phyloP scores from a whole-genome alignment of 2,113 vertebrate species.

The Ifrita kowaldi region DNA sequence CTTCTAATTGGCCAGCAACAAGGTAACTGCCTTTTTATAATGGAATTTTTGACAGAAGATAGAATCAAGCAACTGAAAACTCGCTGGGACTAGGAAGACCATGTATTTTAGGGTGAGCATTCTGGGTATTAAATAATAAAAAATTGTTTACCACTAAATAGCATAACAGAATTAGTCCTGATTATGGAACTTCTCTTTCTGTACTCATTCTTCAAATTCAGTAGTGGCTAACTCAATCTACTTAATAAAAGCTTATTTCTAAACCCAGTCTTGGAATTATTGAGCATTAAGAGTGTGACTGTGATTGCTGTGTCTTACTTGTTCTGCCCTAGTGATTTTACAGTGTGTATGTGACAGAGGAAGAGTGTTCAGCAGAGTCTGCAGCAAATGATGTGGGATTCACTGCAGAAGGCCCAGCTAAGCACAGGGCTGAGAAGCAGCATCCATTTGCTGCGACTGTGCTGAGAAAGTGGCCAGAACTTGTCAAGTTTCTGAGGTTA shows the following conservation, averaged over 20 bases:
- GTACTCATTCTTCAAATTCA: background rate
- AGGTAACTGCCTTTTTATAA: background rate
- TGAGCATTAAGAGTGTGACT: background rate
- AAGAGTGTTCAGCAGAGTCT: background rate
- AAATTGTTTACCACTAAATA: background rate
- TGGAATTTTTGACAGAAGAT: background rate
- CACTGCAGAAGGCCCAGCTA: background rate
- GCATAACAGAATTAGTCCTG: background rate
- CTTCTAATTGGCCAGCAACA: background rate
- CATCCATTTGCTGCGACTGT: background rate
- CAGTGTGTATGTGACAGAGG: background rate
- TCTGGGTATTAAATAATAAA: background rate
- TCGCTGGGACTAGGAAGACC: background rate
- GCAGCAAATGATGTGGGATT: background rate
- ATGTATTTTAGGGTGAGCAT: background rate
- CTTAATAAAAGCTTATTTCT: constrained; percentile 48
- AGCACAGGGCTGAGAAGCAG: background rate
- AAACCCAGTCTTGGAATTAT: background rate
- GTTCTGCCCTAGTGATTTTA: background rate
- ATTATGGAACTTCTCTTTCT: background rate
- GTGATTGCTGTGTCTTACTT: background rate
- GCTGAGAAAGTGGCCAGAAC: background rate
- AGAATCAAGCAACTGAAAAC: background rate
- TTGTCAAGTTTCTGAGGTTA: background rate
- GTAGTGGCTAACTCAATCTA: background rate